These are phyloP conservation scores for Sternotherus odoratus DNA, from an alignment of 2,797 vertebrate species.

Conservation along the genomic window DNA sequence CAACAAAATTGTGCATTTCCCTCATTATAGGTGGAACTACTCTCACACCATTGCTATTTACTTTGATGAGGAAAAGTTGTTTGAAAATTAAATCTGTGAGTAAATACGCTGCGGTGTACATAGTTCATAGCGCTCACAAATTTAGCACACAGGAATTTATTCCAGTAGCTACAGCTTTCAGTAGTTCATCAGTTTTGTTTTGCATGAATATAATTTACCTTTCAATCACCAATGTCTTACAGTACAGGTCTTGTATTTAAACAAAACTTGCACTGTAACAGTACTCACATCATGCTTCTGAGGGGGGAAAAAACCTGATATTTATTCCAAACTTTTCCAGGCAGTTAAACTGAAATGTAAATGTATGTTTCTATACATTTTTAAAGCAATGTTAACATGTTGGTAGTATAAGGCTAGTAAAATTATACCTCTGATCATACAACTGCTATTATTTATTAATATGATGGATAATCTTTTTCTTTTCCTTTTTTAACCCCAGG, in stretches of 20 bases:
- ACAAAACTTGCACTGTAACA: conserved; percentile 81
- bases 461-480: neutral
- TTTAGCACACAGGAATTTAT: conserved; percentile 77
- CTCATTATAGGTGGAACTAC: conserved; percentile 52
- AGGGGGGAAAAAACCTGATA: conserved; percentile 5
- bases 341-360: conserved; percentile 66
- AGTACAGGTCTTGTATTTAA: conserved; percentile 80
- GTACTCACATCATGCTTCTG: conserved; percentile 76
- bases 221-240: conserved; percentile 74
- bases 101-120: conserved; percentile 60
- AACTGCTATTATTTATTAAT: conserved; percentile 42
- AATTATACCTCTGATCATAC: conserved; percentile 55
- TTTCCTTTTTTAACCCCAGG: conserved; percentile 34
- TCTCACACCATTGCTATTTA: conserved; percentile 61
- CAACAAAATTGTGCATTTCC: conserved; percentile 65
- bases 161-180: conserved; percentile 78
- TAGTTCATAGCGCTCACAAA: conserved; percentile 69
- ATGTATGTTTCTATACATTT: conserved; percentile 71
- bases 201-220: conserved; percentile 79
- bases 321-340: conserved; percentile 79
- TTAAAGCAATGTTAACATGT: conserved; percentile 55
- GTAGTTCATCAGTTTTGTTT: conserved; percentile 80
- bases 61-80: conserved; percentile 40
- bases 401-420: conserved; percentile 50
- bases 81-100: conserved; percentile 69